Evolutionary conservation across 1,140 invertebrate species (phyloP).

Genomic region (Cylas formicarius): DNA sequence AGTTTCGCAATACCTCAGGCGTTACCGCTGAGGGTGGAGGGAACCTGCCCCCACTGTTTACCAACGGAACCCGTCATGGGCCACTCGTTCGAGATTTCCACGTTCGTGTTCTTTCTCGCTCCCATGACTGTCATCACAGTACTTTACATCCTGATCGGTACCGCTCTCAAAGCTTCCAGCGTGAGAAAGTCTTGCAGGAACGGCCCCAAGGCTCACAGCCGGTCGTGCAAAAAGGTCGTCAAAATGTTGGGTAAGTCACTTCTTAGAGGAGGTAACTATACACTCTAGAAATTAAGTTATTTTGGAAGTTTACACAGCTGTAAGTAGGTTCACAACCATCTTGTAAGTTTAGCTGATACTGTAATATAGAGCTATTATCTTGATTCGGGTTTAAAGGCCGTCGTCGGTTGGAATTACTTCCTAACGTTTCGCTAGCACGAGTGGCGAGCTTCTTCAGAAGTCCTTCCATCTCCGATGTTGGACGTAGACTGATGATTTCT

Average conservation of each 20-base stretch:
- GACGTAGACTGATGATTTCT: too few relatives aligned
- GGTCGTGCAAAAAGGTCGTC: constrained; percentile 48
- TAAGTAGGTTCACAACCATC: too few relatives aligned
- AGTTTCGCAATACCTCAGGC: constrained; percentile 74
- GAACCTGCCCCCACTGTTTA: constrained; percentile 34
- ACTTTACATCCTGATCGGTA: constrained; percentile 75
- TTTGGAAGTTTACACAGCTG: too few relatives aligned
- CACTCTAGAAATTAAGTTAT: too few relatives aligned
- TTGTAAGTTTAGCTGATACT: too few relatives aligned
- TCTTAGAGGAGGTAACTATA: too few relatives aligned
- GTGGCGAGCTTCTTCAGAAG: too few relatives aligned
- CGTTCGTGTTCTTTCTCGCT: constrained; percentile 74
- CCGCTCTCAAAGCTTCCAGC: constrained; percentile 60
- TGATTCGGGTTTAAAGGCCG: too few relatives aligned
- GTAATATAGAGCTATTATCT: too few relatives aligned
- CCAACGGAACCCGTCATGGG: constrained; percentile 53
- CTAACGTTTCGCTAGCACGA: too few relatives aligned
- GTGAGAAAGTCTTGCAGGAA: constrained; percentile 43
- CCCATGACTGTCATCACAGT: constrained; percentile 82
- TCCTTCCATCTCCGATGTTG: too few relatives aligned
- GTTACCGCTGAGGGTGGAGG: constrained; percentile 54
- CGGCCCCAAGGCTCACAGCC: constrained; percentile 36
- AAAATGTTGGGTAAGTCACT: constrained; percentile 53
- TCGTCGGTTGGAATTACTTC: too few relatives aligned
- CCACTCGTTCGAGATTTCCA: constrained; percentile 76